Base-by-base conservation (phyloP, 1,140 invertebrate species). In the Elysia chlorotica region DNA sequence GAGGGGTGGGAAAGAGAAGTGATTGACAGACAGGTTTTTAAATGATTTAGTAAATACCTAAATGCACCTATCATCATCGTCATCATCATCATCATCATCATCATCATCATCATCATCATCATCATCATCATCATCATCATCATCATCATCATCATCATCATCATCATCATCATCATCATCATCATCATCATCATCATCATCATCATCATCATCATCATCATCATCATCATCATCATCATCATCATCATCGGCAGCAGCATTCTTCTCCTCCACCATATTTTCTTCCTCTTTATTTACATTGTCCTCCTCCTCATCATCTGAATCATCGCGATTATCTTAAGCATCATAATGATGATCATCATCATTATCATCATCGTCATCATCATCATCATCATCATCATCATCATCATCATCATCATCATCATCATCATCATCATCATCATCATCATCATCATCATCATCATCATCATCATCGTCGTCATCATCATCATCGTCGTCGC, bases 51-150 rank as follows among this genome's bases (percentile, higher is more conserved):
- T 48, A 48, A 10, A n/a, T n/a, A n/a, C n/a, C n/a, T 48, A 48
- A 48, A 48, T 48, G n/a, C 41, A 48, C n/a, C 41, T 48, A 17
- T 68, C 65, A 38, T 68, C 65, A 38, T 68, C 65, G 53, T 53
- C 38, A 68, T 68, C 65, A 68, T 68, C 65, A 68, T 68, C 65
- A 68, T 68, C 38, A 68, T 68, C 38, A 68, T 68, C 38, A 68
- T 68, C 65, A 68, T 68, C 65, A 68, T 68, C 65, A 68, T 68
- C 65, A 68, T 68, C 65, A 68, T 68, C 65, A 68, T 68, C 65
- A 68, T 68, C 65, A 68, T 68, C 38, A 68, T 68, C 38, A 68
- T 68, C 65, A 68, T 68, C 65, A 68, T 68, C 65, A 68, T 68
- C 65, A 38, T 67, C 65, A 48, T 67, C 65, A 48, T 53, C 35